Evolutionary conservation across 2,113 vertebrate genomes (phyloP), one percentile per base, ranked within the genome.

Genomic region (Amblyornis subalaris): DNA sequence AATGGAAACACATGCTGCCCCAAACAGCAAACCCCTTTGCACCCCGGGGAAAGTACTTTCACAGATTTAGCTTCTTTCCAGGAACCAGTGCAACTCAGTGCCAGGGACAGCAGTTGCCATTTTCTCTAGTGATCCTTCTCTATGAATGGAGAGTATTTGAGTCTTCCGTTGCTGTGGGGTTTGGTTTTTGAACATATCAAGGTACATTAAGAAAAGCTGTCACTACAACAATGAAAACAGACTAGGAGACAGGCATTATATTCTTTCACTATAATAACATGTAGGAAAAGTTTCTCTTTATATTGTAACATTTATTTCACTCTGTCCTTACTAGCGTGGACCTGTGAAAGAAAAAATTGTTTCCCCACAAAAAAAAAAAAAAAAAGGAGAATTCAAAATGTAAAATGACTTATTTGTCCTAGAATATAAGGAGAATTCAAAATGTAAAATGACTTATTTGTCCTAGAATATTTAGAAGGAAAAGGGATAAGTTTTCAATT

Each of bases 1-100:
- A 57, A 7, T 1, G 1, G 28, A 77, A 72, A 4, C 15, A 18
- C 2, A 1, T 5, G 12, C 6, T 51, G 18, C 10, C 33, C 14
- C 40, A 53, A 64, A 21, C 7, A 57, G 6, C 17, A 75, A 76
- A 72, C 9, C 4, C 15, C 9, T 82, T 75, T 65, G 10, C 26
- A 78, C 22, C 14, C 9, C 28, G 61, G 16, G 54, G 36, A 79
- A 47, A 64, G 7, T 2, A 19, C 4, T 67, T 21, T 16, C 35
- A 42, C 29, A 75, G 23, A 21, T 75, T 79, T 55, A 51, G 6
- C 45, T 61, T 83, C n/a, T 79, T 45, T 79, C 17, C 55, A 90
- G 60, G 18, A 21, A 31, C 17, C 9, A 28, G 8, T 42, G 75
- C 33, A 15, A 76, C 8, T 7, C 26, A 4, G 3, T 15, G 8